Conservation (phyloP, 2,888 invertebrate genomes). For the Caenorhabditis drosophilae region DNA sequence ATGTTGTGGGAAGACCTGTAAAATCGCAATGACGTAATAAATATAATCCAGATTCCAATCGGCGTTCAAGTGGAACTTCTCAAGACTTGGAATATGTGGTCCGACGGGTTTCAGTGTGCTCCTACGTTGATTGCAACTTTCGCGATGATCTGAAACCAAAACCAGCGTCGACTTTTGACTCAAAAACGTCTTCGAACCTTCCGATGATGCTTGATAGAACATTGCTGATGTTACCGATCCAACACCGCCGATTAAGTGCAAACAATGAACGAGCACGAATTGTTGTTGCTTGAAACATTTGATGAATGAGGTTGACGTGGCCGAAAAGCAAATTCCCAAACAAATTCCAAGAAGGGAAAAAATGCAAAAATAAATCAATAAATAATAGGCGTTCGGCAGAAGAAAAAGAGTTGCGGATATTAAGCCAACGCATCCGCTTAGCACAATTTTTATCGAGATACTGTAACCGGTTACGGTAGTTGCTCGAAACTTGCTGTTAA, state of each 20-base stretch:
- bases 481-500: neutral
- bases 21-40: conserved; percentile 17
- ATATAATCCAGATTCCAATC: conserved; percentile 22
- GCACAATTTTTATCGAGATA: conserved; percentile 17
- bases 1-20: too few species aligned
- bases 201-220: conserved; percentile 28
- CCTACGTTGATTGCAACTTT: conserved; percentile 18
- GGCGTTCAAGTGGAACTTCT: conserved; percentile 31
- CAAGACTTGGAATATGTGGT: conserved; percentile 34
- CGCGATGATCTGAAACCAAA: conserved; percentile 14
- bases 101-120: conserved; percentile 10
- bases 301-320: conserved; percentile 17
- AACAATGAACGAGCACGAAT: conserved; percentile 17
- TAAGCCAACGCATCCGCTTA: conserved; percentile 10
- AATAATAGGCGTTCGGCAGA: conserved; percentile 12
- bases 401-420: conserved; percentile 4
- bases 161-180: too few species aligned
- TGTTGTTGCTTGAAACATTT: conserved; percentile 18
- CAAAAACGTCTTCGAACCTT: too few species aligned
- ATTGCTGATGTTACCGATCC: conserved; percentile 20
- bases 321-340: conserved; percentile 19
- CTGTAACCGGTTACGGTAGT: neutral
- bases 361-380: conserved; percentile 14
- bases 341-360: conserved; percentile 25
- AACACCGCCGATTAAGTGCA: conserved; percentile 25